Evolutionary conservation across 2,797 vertebrate genomes (phyloP), one percentile per base, ranked within the genome.

Genomic region (Hozukius guyotensis): DNA sequence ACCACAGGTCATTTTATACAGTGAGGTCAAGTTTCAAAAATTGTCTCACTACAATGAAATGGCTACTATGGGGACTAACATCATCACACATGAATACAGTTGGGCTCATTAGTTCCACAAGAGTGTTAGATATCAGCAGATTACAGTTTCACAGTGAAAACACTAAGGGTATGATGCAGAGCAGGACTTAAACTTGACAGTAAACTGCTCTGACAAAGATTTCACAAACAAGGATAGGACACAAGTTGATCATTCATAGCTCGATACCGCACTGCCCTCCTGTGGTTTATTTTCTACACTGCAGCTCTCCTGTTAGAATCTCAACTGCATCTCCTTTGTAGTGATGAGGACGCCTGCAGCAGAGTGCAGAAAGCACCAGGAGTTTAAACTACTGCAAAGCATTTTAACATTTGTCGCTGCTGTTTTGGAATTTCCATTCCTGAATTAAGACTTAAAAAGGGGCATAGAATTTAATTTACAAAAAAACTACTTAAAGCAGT

Each of bases 221-320:
- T 63, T 75, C 10, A 10, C 22, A 57, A 72, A 69, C 18, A 22
- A 7, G 46, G 29, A 25, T 18, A 63, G 24, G 8, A 25, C 14
- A 22, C 14, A 5, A 46, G 57, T 4, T 24, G 20, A 18, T 13
- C 25, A 13, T 18, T 34, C 10, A 12, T n/a, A 38, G 16, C 20
- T 36, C 56, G 55, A 62, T 78, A 32, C 78, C 71, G n/a, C 55
- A 83, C 71, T 87, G 85, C 88, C 90, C 80, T 56, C 88, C 77
- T 36, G 74, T 85, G 90, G 62, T 42, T 9, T 0, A 8, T 32
- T 3, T 1, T 1, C 6, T 22, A 14, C 56, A 87, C 79, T 84
- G 81, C 75, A 75, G 32, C 1, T 24, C 2, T 31, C 11, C 1
- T 20, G 5, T 10, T 5, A 42, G 18, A 22, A 4, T 12, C 60